phyloP scores from a whole-genome alignment of 2,888 invertebrate genomes.

The Gasteruption jaculator region DNA sequence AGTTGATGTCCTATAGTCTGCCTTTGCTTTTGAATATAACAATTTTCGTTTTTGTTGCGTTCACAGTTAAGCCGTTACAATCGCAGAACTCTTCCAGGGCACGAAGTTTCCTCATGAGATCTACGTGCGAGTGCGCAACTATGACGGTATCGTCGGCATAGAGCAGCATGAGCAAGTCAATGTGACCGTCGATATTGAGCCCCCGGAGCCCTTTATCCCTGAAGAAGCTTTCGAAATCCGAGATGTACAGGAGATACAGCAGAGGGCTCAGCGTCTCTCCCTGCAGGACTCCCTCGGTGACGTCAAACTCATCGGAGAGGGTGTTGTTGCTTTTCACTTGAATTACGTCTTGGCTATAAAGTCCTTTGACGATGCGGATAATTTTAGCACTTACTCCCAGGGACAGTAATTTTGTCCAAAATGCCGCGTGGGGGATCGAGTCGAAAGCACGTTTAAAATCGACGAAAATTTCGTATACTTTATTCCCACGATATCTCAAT shows the following conservation, averaged over 20 bases:
- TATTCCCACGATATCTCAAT: constrained; percentile 6
- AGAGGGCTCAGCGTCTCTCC: constrained; percentile 16
- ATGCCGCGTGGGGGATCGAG: constrained; percentile 15
- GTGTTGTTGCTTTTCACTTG: constrained; percentile 6
- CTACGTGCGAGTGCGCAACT: constrained; percentile 12
- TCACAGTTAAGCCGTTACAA: constrained; percentile 19
- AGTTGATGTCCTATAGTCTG: constrained; percentile 6
- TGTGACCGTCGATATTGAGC: constrained; percentile 13
- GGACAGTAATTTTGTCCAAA: constrained; percentile 20
- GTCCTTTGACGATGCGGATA: constrained; percentile 15
- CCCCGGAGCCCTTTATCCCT: constrained; percentile 14
- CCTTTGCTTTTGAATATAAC: constrained; percentile 21
- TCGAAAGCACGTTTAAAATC: constrained; percentile 23
- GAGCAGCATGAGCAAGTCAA: constrained; percentile 15
- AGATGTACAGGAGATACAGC: constrained; percentile 14
- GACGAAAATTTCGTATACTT: constrained; percentile 21
- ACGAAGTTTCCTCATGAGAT: constrained; percentile 17
- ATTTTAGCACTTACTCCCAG: constrained; percentile 22
- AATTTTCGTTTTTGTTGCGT: constrained; percentile 26
- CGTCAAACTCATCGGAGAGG: constrained; percentile 5
- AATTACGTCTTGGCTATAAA: constrained; percentile 5
- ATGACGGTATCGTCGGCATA: constrained; percentile 26
- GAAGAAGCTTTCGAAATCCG: constrained; percentile 18
- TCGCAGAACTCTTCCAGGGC: constrained; percentile 18
- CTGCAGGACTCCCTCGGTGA: constrained; percentile 20